Percentiles rank a stretch among this genome's conserved stretches.
Conservation (phyloP, 2,797 vertebrate species). For the Melanotaenia trifasciata region DNA sequence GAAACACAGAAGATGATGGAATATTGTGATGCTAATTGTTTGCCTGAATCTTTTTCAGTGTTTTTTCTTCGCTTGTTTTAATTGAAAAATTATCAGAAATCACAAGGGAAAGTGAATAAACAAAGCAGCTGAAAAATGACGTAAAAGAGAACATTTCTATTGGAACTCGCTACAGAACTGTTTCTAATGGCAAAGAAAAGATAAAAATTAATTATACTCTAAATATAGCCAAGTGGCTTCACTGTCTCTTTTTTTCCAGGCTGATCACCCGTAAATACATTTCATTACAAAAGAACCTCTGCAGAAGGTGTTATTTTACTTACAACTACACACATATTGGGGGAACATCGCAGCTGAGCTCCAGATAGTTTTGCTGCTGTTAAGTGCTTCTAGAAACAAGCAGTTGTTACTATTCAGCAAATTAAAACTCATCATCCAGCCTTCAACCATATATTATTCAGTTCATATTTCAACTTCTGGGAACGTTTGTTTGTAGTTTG, state of each 20-base stretch:
- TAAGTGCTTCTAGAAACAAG: slow-evolving; percentile 39
- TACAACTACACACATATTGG: slow-evolving; percentile 27
- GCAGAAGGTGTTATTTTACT: slow-evolving; percentile 8
- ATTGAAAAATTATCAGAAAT: background rate
- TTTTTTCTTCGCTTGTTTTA: background rate
- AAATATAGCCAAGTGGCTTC: slow-evolving; percentile 1
- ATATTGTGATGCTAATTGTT: background rate
- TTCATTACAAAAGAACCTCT: slow-evolving; percentile 28
- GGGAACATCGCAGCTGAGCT: slow-evolving; percentile 9
- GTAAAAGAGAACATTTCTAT: background rate
- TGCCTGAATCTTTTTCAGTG: background rate
- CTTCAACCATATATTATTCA: slow-evolving; percentile 18
- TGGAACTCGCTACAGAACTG: background rate
- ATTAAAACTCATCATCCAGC: slow-evolving; percentile 19
- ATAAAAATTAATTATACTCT: background rate
- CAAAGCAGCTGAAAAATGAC: slow-evolving; percentile 1
- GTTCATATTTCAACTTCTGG: slow-evolving; percentile 15
- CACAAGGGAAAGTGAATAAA: slow-evolving; percentile 9
- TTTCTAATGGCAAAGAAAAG: slow-evolving; percentile 3
- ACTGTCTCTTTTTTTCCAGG: background rate
- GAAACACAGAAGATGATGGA: background rate
- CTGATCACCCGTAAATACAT: slow-evolving; percentile 17
- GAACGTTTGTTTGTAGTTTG: slow-evolving; percentile 15
- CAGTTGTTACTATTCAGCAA: slow-evolving; percentile 13
- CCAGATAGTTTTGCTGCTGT: slow-evolving; percentile 13